A percentile compares a stretch with the other conserved stretches of the same genome.
phyloP scores from a whole-genome alignment of 1,140 invertebrate species.

The Bombus picipes region DNA sequence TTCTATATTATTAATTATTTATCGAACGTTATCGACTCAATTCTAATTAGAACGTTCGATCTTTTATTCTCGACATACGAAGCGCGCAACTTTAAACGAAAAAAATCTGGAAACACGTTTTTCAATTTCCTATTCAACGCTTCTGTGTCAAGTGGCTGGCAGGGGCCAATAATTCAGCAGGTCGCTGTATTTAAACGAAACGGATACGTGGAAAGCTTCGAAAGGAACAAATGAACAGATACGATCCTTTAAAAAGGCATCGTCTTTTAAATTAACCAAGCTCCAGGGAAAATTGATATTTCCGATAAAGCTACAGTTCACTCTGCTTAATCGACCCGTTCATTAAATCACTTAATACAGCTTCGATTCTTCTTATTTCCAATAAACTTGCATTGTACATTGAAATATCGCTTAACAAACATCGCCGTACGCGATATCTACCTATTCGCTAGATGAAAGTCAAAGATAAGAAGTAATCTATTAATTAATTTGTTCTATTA shows the following conservation, averaged over 20 bases:
- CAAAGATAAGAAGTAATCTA: background rate
- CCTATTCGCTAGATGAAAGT: too few relatives aligned
- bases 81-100: background rate
- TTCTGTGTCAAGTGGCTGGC: background rate
- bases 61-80: background rate
- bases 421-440: too few relatives aligned
- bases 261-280: constrained; percentile 28
- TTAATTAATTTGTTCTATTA: background rate
- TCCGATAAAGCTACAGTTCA: constrained; percentile 3
- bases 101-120: background rate
- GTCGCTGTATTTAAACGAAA: constrained; percentile 11
- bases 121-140: background rate
- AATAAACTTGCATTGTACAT: constrained; percentile 7
- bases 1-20: background rate
- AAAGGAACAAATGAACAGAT: constrained; percentile 2
- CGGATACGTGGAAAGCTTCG: background rate
- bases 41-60: background rate
- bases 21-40: background rate
- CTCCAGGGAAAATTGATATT: constrained; percentile 4
- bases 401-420: constrained; percentile 1
- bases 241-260: background rate
- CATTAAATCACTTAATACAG: constrained; percentile 19
- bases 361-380: background rate
- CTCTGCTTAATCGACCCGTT: constrained; percentile 1
- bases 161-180: background rate